Evolutionary conservation across 2,888 invertebrate genomes (phyloP).

Genomic region (Polymixis lichenea): DNA sequence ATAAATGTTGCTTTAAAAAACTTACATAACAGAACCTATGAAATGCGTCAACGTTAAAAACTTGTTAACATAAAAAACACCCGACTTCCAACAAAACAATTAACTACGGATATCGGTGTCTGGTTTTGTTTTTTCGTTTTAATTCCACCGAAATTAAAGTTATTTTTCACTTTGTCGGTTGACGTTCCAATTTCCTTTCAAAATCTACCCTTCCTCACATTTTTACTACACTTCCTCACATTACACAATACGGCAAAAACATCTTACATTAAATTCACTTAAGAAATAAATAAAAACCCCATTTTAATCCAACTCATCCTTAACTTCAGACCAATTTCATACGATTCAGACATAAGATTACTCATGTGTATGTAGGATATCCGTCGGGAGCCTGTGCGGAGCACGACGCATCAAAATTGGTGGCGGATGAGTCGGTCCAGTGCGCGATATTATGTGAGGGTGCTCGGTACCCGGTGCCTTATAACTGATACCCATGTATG

Average conservation of each 20-base stretch:
- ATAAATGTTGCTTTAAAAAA: neutral
- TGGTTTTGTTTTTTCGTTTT: no score
- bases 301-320: constrained; percentile 39
- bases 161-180: no score
- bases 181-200: neutral
- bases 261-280: neutral
- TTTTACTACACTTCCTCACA: neutral
- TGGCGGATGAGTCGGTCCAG: constrained; percentile 62
- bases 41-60: neutral
- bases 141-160: no score
- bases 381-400: constrained; percentile 67
- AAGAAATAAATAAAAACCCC: constrained; percentile 7
- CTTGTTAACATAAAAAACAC: no score
- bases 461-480: constrained; percentile 18
- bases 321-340: constrained; percentile 59
- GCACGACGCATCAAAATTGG: constrained; percentile 70
- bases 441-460: constrained; percentile 59
- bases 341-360: constrained; percentile 48
- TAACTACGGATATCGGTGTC: no score
- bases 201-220: neutral
- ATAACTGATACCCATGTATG: constrained; percentile 20
- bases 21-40: no score
- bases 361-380: constrained; percentile 64
- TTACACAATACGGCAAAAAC: neutral
- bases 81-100: no score